Percentiles rank a stretch among this genome's conserved stretches.
These are phyloP conservation scores for Stichopus chloronotus DNA, from an alignment of 35 echinoderm and acorn worm genomes.

Conservation along the genomic window DNA sequence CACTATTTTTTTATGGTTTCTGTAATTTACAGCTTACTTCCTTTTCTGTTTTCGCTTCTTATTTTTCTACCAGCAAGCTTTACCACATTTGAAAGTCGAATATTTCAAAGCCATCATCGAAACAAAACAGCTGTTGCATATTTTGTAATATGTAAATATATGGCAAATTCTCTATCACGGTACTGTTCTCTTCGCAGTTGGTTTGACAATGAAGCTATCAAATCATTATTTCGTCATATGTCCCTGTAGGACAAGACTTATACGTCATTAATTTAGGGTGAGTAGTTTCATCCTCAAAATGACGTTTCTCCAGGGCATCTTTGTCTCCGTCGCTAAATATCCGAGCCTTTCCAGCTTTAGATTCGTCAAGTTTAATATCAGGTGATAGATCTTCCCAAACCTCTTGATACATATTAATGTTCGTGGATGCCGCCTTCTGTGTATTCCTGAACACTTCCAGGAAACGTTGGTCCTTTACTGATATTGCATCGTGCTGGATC, in stretches of 20 bases:
- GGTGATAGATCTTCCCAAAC: neutral
- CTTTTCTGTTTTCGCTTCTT: too few relatives aligned
- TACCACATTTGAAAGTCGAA: too few relatives aligned
- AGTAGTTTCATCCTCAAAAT: neutral
- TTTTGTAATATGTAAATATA: too few relatives aligned
- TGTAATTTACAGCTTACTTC: too few relatives aligned
- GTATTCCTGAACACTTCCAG: constrained; percentile 4
- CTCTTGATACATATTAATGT: neutral
- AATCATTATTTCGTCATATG: neutral
- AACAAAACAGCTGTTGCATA: too few relatives aligned
- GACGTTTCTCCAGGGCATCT: constrained; percentile 16
- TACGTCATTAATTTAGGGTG: neutral
- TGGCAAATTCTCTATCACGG: too few relatives aligned
- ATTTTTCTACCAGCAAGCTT: too few relatives aligned
- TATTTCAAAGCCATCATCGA: too few relatives aligned
- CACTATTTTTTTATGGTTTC: too few relatives aligned
- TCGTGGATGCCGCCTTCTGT: neutral
- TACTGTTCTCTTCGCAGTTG: too few relatives aligned
- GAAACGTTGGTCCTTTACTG: constrained; percentile 3
- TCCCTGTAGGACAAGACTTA: constrained; percentile 18
- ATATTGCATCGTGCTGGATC: constrained; percentile 3
- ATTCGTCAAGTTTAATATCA: neutral
- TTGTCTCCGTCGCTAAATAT: constrained; percentile 32
- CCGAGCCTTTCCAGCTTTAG: neutral
- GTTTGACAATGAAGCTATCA: neutral